Evolutionary conservation across 2,888 invertebrate species (phyloP).

Genomic region (Stomorhina lunata): DNA sequence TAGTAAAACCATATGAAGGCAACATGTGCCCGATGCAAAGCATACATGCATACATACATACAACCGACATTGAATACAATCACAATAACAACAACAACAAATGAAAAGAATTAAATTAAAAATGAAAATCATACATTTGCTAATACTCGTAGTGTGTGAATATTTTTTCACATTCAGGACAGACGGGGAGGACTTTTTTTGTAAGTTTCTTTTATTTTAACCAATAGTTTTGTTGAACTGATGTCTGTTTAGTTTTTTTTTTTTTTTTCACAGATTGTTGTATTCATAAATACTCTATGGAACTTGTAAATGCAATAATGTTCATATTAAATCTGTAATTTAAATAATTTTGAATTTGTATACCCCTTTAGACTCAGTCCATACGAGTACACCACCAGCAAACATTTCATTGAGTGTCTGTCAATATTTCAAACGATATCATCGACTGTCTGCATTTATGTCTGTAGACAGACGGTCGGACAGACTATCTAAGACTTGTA

Average conservation of each 20-base stretch:
- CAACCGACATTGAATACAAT: conserved; percentile 1
- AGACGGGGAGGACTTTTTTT: background rate
- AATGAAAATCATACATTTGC: background rate
- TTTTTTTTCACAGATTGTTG: background rate
- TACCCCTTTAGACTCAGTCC: background rate
- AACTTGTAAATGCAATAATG: conserved; percentile 18
- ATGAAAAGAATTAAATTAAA: background rate
- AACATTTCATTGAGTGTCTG: conserved; percentile 53
- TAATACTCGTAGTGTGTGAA: conserved; percentile 19
- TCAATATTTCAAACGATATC: conserved; percentile 64
- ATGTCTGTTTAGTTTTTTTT: background rate
- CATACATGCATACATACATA: background rate
- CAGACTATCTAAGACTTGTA: background rate
- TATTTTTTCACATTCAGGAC: conserved; percentile 16
- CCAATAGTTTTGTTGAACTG: conserved; percentile 37
- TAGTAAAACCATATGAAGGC: conserved; percentile 78
- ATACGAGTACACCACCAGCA: background rate
- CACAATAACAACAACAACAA: conserved; percentile 18
- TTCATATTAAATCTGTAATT: conserved; percentile 22
- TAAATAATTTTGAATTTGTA: too few species aligned
- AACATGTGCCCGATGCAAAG: conserved; percentile 73
- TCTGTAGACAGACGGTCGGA: background rate
- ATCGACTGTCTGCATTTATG: conserved; percentile 24
- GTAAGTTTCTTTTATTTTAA: background rate
- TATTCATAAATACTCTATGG: conserved; percentile 13